Conservation (phyloP, 2,113 vertebrate species). For the Periophthalmodon schlosseri region DNA sequence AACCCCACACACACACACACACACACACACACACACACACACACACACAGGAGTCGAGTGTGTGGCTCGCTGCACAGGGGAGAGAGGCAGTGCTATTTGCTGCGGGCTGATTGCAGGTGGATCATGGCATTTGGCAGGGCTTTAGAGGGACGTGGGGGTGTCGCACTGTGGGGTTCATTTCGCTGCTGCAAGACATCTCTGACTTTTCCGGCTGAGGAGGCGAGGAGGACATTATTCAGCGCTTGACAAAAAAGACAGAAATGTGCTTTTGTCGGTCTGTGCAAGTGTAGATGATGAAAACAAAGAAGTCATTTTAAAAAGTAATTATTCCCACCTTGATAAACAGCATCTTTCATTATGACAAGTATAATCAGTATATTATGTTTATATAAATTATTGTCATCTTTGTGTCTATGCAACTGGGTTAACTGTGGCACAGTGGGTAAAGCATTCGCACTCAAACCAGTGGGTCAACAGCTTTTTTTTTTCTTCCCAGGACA, state of each 20-base stretch:
- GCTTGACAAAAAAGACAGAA: background rate
- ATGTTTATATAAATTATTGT: too few relatives aligned
- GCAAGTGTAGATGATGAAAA: background rate
- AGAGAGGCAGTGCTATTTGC: slow-evolving; percentile 48
- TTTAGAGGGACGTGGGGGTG: slow-evolving; percentile 56
- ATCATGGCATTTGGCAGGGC: slow-evolving; percentile 52
- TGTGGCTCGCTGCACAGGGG: slow-evolving; percentile 23
- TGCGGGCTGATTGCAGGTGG: slow-evolving; percentile 56
- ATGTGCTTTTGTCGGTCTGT: background rate
- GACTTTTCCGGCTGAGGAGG: slow-evolving; percentile 19
- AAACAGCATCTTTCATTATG: too few relatives aligned
- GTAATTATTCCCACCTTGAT: too few relatives aligned
- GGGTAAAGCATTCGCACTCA: too few relatives aligned
- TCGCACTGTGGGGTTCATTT: slow-evolving; percentile 53
- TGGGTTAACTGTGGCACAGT: too few relatives aligned
- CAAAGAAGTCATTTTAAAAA: background rate
- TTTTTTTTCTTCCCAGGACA: too few relatives aligned
- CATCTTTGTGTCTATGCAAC: too few relatives aligned
- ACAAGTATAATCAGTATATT: too few relatives aligned
- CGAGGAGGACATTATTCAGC: background rate
- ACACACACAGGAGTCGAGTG: background rate
- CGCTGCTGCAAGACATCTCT: slow-evolving; percentile 67
- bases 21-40: too few relatives aligned
- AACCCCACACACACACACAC: too few relatives aligned
- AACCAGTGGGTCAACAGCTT: too few relatives aligned